Base-by-base conservation (phyloP, 2,113 vertebrate genomes). In the Xiphias gladius region DNA sequence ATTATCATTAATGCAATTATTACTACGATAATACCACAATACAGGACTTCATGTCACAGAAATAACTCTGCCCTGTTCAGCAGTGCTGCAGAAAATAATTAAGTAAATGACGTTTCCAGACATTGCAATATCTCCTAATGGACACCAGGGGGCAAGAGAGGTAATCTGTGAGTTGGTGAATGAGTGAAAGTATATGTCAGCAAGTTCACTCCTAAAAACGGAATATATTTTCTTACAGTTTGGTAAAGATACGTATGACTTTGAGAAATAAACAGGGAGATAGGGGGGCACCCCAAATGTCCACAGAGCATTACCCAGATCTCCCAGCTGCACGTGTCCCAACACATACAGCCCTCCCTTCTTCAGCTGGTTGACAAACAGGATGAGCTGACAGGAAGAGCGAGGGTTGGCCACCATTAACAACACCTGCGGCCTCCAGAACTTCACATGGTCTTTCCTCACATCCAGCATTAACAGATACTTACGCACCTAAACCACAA, bases 371-470 rank as follows among this genome's bases (percentile, higher is more conserved):
- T 97, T 97, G 74, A 96, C 93, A 52, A 97, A 97, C 84, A 94
- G 90, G 86, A 97, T 96, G 82, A 97, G 95, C 83, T 96, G 95
- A 72, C 94, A 94, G 74, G 95, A 95, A 1, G 96, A 95, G 28
- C 96, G 95, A 1, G 96, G 96, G 86, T 97, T 97, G 58, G 96
- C 91, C 73, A 97, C 96, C 95, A 97, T 96, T 26, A 97, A 80
- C 82, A 97, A 64, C 43, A 97, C 95, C 91, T 97, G 96, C 0
- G 96, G 96, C 87, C 96, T 88, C 96, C 96, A 97, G 92, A 97
- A 97, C 91, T 97, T 97, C 76, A 97, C 96, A 0, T 97, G 96
- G 65, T 97, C 96, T 32, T 97, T 97, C 73, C 96, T 94, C 52
- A 96, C 94, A 28, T 97, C 96, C 73, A 97, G 91, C 92, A 96